phyloP scores from a whole-genome alignment of 2,888 invertebrate genomes.

The Polydrusus pterygomalis region DNA sequence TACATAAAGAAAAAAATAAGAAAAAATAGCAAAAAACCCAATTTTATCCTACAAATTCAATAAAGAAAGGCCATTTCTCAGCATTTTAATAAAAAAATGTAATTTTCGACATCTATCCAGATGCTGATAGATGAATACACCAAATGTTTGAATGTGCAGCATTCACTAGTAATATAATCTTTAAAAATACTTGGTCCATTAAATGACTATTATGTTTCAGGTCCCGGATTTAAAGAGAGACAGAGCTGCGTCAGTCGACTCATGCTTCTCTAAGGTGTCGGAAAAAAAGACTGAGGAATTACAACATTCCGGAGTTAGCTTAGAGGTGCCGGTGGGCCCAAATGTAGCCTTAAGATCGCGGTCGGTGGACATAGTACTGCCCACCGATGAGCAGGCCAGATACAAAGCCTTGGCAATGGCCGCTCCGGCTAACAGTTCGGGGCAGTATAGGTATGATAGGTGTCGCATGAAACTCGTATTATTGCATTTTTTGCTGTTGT shows the following conservation, averaged over 20 bases:
- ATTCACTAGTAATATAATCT: too few relatives aligned
- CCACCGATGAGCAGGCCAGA: conserved; percentile 88
- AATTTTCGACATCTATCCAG: too few relatives aligned
- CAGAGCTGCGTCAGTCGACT: conserved; percentile 91
- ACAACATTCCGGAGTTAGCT: conserved; percentile 77
- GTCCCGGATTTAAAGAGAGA: conserved; percentile 90
- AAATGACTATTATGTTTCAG: conserved; percentile 10
- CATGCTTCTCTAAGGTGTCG: conserved; percentile 87
- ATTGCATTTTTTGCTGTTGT: not conserved
- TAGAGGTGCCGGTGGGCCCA: conserved; percentile 82
- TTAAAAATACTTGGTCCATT: too few relatives aligned
- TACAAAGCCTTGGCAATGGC: conserved; percentile 88
- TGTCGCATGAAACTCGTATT: conserved; percentile 57
- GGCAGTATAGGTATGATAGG: conserved; percentile 63
- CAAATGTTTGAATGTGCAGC: too few relatives aligned
- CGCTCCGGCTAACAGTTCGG: conserved; percentile 73
- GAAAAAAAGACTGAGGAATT: conserved; percentile 83
- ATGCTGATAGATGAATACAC: too few relatives aligned
- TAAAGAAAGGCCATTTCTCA: too few relatives aligned
- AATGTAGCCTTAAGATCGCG: conserved; percentile 82
- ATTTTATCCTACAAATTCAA: too few relatives aligned
- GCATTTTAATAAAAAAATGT: too few relatives aligned
- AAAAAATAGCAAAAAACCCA: too few relatives aligned
- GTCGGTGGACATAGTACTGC: conserved; percentile 91
- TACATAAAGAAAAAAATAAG: too few relatives aligned